phyloP scores from a whole-genome alignment of 2,888 invertebrate species.

The Rugalucina vietnamica region DNA sequence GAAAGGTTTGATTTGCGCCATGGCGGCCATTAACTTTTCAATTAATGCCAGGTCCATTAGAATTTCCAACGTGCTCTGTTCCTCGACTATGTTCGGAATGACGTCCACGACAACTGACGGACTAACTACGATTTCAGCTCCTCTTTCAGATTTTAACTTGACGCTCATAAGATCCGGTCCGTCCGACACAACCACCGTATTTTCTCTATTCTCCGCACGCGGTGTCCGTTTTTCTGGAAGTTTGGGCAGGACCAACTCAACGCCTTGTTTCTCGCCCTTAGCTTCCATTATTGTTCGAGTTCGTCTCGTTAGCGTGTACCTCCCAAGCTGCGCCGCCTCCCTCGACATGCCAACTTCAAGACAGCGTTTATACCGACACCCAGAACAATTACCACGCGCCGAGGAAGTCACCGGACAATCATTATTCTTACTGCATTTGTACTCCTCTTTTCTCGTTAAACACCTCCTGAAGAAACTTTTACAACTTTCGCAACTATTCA shows the following conservation, averaged over 20 bases:
- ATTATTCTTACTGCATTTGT: slow-evolving; percentile 51
- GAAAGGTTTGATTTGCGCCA: slow-evolving; percentile 58
- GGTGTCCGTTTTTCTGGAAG: neutral
- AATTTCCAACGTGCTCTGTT: neutral
- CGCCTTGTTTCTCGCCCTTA: slow-evolving; percentile 39
- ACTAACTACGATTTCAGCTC: neutral
- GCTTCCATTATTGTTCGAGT: slow-evolving; percentile 64
- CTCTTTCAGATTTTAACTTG: neutral
- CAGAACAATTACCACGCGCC: slow-evolving; percentile 60
- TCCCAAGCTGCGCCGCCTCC: slow-evolving; percentile 58
- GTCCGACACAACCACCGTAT: neutral
- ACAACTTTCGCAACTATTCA: slow-evolving; percentile 63
- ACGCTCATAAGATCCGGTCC: too few relatives aligned
- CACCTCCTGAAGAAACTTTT: slow-evolving; percentile 62
- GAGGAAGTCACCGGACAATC: slow-evolving; percentile 56
- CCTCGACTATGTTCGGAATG: neutral
- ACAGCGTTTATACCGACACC: slow-evolving; percentile 55
- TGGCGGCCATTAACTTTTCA: slow-evolving; percentile 50
- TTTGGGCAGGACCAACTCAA: neutral
- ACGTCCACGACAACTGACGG: neutral
- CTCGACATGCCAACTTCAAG: slow-evolving; percentile 61
- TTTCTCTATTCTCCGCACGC: neutral
- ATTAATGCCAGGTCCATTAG: slow-evolving; percentile 24
- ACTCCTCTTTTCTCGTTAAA: slow-evolving; percentile 60
- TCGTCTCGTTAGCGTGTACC: slow-evolving; percentile 56